Conservation (phyloP, 1,140 invertebrate genomes). For the Vollenhovia emeryi region DNA sequence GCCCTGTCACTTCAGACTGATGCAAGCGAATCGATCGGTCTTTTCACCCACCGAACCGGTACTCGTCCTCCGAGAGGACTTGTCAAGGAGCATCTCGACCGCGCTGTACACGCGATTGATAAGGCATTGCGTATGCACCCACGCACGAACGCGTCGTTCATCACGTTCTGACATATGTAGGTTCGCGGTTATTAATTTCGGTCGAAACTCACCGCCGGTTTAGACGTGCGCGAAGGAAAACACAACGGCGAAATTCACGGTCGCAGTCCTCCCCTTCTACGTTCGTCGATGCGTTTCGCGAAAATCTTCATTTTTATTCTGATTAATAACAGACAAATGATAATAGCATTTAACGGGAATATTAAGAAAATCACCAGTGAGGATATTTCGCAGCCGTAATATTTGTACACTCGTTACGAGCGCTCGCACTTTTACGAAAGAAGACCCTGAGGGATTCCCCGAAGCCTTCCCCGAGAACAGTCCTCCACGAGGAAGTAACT, state of each 20-base stretch:
- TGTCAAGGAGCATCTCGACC: constrained; percentile 51
- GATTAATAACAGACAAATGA: neutral
- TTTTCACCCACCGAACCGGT: neutral
- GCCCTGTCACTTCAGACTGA: constrained; percentile 43
- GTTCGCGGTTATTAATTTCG: constrained; percentile 47
- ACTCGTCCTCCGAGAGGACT: constrained; percentile 35
- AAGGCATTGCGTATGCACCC: constrained; percentile 38
- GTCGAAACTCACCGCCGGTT: constrained; percentile 19
- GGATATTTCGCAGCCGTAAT: neutral
- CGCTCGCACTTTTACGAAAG: constrained; percentile 13
- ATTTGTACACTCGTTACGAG: neutral
- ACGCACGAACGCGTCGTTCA: constrained; percentile 32
- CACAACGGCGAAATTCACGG: neutral
- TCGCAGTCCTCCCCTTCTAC: neutral
- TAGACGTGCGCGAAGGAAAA: neutral
- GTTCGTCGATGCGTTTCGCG: neutral
- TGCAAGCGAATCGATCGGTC: constrained; percentile 15
- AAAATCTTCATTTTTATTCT: neutral
- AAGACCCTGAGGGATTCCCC: neutral
- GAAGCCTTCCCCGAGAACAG: neutral
- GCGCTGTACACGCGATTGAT: constrained; percentile 28
- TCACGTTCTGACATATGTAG: constrained; percentile 50
- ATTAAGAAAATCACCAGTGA: neutral
- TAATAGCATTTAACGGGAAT: neutral
- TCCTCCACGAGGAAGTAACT: constrained; percentile 3